Evolutionary conservation across 2,888 invertebrate species (phyloP).

Genomic region (Argynnis bischoffii): DNA sequence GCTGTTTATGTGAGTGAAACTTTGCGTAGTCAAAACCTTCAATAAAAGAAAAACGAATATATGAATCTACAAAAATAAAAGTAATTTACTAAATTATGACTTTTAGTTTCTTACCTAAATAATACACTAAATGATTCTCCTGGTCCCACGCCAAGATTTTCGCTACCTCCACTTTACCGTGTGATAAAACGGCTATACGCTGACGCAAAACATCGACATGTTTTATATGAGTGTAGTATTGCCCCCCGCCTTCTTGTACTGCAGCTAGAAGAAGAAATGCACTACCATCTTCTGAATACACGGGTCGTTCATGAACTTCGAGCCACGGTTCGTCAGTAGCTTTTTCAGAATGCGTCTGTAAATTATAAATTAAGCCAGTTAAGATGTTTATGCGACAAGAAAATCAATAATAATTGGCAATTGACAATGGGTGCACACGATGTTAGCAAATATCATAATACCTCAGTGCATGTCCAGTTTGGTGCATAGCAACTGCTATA

Average conservation of each 20-base stretch:
- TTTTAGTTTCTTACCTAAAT: slow-evolving; percentile 70
- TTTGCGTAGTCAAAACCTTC: slow-evolving; percentile 72
- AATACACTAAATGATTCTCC: slow-evolving; percentile 90
- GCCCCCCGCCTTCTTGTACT: slow-evolving; percentile 91
- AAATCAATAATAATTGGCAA: too few relatives aligned
- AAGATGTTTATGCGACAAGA: not conserved
- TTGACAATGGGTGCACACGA: too few relatives aligned
- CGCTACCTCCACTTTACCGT: slow-evolving; percentile 92
- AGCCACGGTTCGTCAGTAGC: slow-evolving; percentile 93
- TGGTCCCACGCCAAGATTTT: slow-evolving; percentile 93
- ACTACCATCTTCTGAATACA: slow-evolving; percentile 92
- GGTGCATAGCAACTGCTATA: slow-evolving; percentile 92
- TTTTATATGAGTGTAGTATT: slow-evolving; percentile 94
- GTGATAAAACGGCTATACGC: slow-evolving; percentile 92
- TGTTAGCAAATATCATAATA: slow-evolving; percentile 67
- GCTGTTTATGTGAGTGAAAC: slow-evolving; percentile 64
- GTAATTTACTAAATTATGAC: not conserved
- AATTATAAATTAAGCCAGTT: not conserved
- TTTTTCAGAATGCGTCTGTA: slow-evolving; percentile 90
- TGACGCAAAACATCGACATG: slow-evolving; percentile 92
- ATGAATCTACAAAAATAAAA: slow-evolving; percentile 28
- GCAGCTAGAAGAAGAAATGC: slow-evolving; percentile 91
- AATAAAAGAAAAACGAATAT: slow-evolving; percentile 54
- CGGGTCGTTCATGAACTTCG: slow-evolving; percentile 91
- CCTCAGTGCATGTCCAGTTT: slow-evolving; percentile 93